Conservation (phyloP, 2,797 vertebrate species). For the Pipistrellus pipistrellus region DNA sequence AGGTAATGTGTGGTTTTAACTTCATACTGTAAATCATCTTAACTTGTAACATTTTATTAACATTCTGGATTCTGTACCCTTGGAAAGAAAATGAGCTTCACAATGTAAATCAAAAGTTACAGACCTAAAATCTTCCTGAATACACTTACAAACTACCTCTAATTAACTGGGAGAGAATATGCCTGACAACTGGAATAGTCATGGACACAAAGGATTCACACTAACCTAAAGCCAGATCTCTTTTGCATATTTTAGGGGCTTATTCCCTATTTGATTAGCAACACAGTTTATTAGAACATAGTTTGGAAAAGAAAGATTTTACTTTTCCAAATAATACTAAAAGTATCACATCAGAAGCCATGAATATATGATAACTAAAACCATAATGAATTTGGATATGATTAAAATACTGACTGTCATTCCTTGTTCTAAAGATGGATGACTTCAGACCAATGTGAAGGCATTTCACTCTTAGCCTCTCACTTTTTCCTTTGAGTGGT, state of each 20-base stretch:
- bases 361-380: neutral
- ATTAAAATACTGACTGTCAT: neutral
- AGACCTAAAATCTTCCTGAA: neutral
- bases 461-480: neutral
- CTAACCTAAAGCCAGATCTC: neutral
- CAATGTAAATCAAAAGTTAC: neutral
- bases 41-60: neutral
- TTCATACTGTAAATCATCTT: neutral
- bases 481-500: neutral
- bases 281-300: neutral
- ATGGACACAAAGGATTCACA: neutral
- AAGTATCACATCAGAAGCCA: neutral
- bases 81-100: neutral
- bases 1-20: slow-evolving; percentile 12
- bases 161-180: neutral
- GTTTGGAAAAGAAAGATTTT: slow-evolving; percentile 19
- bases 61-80: neutral
- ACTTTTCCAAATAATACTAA: neutral
- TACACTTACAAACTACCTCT: neutral
- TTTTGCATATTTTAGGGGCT: neutral
- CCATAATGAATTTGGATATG: neutral
- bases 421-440: slow-evolving; percentile 25
- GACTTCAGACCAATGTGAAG: neutral
- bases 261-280: neutral
- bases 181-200: neutral